Conservation (phyloP, 2,113 vertebrate genomes). For the Osmerus eperlanus region DNA sequence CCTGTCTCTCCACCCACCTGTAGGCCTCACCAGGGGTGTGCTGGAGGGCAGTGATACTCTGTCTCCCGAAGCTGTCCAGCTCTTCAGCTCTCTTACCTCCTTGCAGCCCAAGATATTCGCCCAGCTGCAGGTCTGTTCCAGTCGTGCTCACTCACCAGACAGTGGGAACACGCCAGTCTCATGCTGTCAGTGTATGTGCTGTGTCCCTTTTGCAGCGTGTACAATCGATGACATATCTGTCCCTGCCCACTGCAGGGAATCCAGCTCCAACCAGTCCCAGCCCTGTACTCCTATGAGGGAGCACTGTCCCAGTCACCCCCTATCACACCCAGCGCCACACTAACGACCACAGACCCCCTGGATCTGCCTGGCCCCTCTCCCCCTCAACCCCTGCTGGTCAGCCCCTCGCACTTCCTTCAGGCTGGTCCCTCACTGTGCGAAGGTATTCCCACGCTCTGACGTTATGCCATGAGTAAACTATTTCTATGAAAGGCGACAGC, state of each 20-base stretch:
- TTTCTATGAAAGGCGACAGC: too few relatives aligned
- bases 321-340: slow-evolving; percentile 22
- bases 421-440: slow-evolving; percentile 46
- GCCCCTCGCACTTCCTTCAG: slow-evolving; percentile 60
- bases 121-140: slow-evolving; percentile 73
- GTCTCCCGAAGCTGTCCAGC: slow-evolving; percentile 67
- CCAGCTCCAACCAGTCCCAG: slow-evolving; percentile 69
- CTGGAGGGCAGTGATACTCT: slow-evolving; percentile 50
- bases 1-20: not conserved
- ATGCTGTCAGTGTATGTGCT: too few relatives aligned
- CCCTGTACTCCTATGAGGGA: slow-evolving; percentile 60
- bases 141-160: too few relatives aligned
- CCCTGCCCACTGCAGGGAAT: slow-evolving; percentile 32
- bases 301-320: slow-evolving; percentile 60
- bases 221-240: not conserved
- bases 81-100: slow-evolving; percentile 75
- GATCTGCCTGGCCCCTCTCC: slow-evolving; percentile 53
- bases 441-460: not conserved
- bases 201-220: not conserved
- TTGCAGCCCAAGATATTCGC: slow-evolving; percentile 81
- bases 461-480: too few relatives aligned
- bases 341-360: slow-evolving; percentile 26
- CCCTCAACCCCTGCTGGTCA: slow-evolving; percentile 56
- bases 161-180: too few relatives aligned
- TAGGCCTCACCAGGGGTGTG: slow-evolving; percentile 8